A percentile compares a stretch with the other conserved stretches of the same genome.
Conservation (phyloP, 1,140 invertebrate species). For the Drosophila pectinifera region DNA sequence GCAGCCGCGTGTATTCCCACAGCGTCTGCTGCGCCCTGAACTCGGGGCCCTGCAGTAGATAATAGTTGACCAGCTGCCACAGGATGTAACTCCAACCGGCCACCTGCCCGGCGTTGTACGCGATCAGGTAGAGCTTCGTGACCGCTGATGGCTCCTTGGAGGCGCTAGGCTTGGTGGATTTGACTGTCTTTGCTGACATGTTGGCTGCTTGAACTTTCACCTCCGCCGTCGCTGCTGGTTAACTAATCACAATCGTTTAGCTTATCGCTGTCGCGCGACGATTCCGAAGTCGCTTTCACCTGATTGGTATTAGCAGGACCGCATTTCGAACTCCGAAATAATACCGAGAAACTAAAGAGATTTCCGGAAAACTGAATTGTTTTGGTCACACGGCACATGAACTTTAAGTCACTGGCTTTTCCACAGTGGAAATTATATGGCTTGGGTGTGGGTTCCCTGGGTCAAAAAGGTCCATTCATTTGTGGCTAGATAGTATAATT, state of each 20-base stretch:
- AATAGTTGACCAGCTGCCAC: slow-evolving; percentile 87
- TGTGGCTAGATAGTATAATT: background rate
- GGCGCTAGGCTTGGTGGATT: slow-evolving; percentile 54
- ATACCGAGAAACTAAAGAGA: background rate
- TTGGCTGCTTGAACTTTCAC: slow-evolving; percentile 70
- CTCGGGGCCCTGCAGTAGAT: slow-evolving; percentile 82
- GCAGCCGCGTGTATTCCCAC: slow-evolving; percentile 89
- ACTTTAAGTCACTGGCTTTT: slow-evolving; percentile 5
- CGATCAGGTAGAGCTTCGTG: slow-evolving; percentile 86
- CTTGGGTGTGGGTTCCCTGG: background rate
- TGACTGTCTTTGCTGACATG: slow-evolving; percentile 68
- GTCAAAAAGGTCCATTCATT: background rate
- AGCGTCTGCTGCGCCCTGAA: slow-evolving; percentile 85
- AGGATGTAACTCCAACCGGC: slow-evolving; percentile 90
- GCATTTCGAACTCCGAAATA: background rate
- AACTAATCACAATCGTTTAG: slow-evolving; percentile 50
- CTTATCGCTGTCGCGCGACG: slow-evolving; percentile 40
- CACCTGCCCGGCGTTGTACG: slow-evolving; percentile 87
- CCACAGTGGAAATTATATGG: background rate
- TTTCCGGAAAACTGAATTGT: background rate
- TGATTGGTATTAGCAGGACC: slow-evolving; percentile 24
- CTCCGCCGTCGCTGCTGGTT: slow-evolving; percentile 50
- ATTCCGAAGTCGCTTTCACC: slow-evolving; percentile 62
- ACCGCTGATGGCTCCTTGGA: slow-evolving; percentile 69
- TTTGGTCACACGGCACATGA: background rate